Percentiles rank a stretch among this genome's conserved stretches.
Conservation (phyloP, 2,113 vertebrate genomes). For the Gobiocypris rarus region DNA sequence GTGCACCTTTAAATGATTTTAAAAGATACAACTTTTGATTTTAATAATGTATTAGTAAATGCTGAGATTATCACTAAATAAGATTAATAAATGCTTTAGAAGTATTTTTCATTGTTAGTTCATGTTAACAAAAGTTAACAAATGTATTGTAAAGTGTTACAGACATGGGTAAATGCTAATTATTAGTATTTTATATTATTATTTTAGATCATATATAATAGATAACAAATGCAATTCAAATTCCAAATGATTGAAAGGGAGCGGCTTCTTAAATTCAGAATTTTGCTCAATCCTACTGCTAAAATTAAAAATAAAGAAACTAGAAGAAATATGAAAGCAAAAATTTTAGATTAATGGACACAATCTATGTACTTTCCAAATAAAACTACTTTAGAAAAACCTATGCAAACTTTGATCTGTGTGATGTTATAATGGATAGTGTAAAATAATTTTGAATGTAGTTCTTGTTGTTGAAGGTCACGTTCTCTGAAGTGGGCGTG, state of each 20-base stretch:
- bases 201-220: no score
- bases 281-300: not conserved
- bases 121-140: no score
- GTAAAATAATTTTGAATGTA: not conserved
- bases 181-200: no score
- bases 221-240: not conserved
- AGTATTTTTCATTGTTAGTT: no score
- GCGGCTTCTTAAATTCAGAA: not conserved
- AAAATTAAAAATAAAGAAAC: not conserved
- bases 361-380: not conserved
- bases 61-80: no score
- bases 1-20: no score
- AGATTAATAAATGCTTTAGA: no score
- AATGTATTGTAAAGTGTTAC: no score
- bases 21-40: no score
- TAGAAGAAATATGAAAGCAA: not conserved
- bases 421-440: not conserved
- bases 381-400: not conserved
- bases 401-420: not conserved
- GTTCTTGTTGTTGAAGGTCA: constrained; percentile 30
- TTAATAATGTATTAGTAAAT: no score
- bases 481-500: constrained; percentile 38
- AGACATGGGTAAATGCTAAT: no score
- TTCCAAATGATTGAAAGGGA: not conserved
- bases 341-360: not conserved